phyloP scores from a whole-genome alignment of 2,113 vertebrate species.

The Syngnathus floridae region DNA sequence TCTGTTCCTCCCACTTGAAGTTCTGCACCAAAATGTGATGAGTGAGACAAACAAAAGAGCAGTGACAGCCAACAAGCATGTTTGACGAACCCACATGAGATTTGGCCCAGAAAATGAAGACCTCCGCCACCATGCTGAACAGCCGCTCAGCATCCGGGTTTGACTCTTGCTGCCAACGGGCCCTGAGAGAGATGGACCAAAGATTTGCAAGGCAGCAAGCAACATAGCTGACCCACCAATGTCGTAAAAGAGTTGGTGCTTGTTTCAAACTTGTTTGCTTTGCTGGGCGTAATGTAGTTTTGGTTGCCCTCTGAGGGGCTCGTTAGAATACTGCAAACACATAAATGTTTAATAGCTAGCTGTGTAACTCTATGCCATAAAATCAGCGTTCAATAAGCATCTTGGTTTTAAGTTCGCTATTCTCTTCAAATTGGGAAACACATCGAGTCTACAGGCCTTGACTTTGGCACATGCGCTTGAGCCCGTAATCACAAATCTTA shows the following conservation, averaged over 20 bases:
- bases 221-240: slow-evolving; percentile 6
- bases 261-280: too few species aligned
- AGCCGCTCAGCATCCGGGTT: slow-evolving; percentile 83
- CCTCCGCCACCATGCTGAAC: slow-evolving; percentile 88
- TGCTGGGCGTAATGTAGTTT: not conserved
- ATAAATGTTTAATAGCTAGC: not conserved
- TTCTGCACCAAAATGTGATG: slow-evolving; percentile 68
- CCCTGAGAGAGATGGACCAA: slow-evolving; percentile 64
- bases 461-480: not conserved
- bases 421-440: not conserved
- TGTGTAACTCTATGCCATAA: not conserved
- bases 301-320: not conserved
- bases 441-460: not conserved
- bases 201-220: slow-evolving; percentile 1
- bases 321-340: not conserved
- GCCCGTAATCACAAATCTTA: slow-evolving; percentile 37
- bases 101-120: slow-evolving; percentile 94
- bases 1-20: slow-evolving; percentile 97
- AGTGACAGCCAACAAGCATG: not conserved
- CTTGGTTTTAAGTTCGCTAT: not conserved
- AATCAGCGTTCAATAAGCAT: not conserved
- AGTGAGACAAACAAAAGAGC: not conserved
- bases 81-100: slow-evolving; percentile 80
- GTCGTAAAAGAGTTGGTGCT: slow-evolving; percentile 1
- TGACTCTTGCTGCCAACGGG: slow-evolving; percentile 83